Percentiles rank a stretch among this genome's conserved stretches.
Conservation (phyloP, 2,113 vertebrate species). For the Tetrao urogallus region DNA sequence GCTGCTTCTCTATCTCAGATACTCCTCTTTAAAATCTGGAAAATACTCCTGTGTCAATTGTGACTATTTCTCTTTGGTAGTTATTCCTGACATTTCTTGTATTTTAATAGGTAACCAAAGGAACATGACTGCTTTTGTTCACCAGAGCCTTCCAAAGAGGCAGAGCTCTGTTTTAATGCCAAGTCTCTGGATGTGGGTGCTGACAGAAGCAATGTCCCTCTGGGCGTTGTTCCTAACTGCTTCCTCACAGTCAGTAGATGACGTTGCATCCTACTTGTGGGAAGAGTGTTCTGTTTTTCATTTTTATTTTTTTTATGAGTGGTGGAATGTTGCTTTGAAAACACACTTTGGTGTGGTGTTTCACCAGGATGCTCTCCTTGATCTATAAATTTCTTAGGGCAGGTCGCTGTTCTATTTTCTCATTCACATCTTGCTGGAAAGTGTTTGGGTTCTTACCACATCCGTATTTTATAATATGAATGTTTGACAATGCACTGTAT, state of each 20-base stretch:
- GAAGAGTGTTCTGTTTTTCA: slow-evolving; percentile 11
- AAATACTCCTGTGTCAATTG: background rate
- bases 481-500: background rate
- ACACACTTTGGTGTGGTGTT: slow-evolving; percentile 7
- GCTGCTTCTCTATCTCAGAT: rapidly evolving
- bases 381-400: background rate
- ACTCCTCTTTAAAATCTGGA: background rate
- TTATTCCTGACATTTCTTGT: background rate
- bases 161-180: slow-evolving; percentile 2
- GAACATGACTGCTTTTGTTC: slow-evolving; percentile 2
- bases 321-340: slow-evolving; percentile 26
- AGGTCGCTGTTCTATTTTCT: slow-evolving; percentile 36
- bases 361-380: slow-evolving; percentile 23
- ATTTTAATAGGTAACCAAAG: slow-evolving; percentile 18
- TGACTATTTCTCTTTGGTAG: background rate
- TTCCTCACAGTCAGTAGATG: background rate
- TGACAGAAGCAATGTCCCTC: background rate
- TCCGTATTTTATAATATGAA: background rate
- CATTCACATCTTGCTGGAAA: slow-evolving; percentile 13
- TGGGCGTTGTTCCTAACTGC: slow-evolving; percentile 7
- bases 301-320: background rate
- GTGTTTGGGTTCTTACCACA: background rate
- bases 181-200: background rate
- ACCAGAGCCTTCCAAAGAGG: slow-evolving; percentile 2
- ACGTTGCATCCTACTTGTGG: slow-evolving; percentile 25